These are phyloP conservation scores for Hirtodrosophila duncani DNA, from an alignment of 2,888 invertebrate species.

Conservation along the genomic window DNA sequence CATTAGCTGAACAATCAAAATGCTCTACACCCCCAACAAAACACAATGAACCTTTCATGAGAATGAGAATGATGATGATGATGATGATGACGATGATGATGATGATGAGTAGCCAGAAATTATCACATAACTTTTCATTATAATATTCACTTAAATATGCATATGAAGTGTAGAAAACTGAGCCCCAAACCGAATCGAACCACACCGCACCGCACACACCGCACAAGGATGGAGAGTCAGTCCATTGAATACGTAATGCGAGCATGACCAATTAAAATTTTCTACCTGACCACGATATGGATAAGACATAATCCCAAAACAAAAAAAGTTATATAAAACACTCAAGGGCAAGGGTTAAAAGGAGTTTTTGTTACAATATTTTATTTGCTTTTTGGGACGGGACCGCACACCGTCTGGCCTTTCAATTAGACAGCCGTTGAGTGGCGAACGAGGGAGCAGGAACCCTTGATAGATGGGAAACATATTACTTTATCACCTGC, in stretches of 20 bases:
- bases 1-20: constrained; percentile 16
- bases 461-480: constrained; percentile 36
- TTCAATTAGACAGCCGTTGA: no score
- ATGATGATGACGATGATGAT: constrained; percentile 1
- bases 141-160: constrained; percentile 25
- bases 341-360: constrained; percentile 16
- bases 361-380: constrained; percentile 11
- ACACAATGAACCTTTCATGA: background rate
- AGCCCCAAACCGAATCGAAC: constrained; percentile 1
- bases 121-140: constrained; percentile 51
- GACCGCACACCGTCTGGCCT: constrained; percentile 29
- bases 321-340: constrained; percentile 2
- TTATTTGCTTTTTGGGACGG: background rate
- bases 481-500: constrained; percentile 57
- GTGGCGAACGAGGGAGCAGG: background rate
- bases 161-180: no score
- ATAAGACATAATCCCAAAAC: constrained; percentile 21
- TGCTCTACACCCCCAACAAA: constrained; percentile 8
- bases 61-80: background rate
- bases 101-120: constrained; percentile 56
- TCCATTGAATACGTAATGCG: constrained; percentile 27
- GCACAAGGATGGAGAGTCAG: background rate
- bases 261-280: constrained; percentile 56
- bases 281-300: constrained; percentile 50
- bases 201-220: constrained; percentile 1